phyloP scores from a whole-genome alignment of 2,888 invertebrate species.

The Caenorhabditis afra region DNA sequence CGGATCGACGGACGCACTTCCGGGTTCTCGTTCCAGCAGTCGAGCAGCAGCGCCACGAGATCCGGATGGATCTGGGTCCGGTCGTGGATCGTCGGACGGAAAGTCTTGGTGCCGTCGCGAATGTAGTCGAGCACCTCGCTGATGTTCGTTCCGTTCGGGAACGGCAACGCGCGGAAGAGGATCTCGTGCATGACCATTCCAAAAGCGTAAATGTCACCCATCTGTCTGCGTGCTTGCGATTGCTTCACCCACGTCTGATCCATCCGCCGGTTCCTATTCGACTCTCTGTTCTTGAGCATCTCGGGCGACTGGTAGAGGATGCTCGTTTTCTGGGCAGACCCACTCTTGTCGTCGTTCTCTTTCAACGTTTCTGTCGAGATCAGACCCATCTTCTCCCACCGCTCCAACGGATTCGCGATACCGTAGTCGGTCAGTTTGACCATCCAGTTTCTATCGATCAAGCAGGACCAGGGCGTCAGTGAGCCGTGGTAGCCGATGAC shows the following conservation, averaged over 20 bases:
- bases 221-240: conserved; percentile 60
- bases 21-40: conserved; percentile 77
- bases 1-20: conserved; percentile 79
- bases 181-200: conserved; percentile 77
- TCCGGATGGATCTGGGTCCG: conserved; percentile 77
- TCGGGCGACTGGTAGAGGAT: conserved; percentile 76
- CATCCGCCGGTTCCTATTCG: conserved; percentile 68
- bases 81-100: conserved; percentile 74
- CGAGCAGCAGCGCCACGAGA: conserved; percentile 68
- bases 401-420: conserved; percentile 77
- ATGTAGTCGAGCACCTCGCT: conserved; percentile 74
- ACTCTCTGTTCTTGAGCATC: conserved; percentile 74
- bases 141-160: conserved; percentile 72
- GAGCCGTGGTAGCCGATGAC: conserved; percentile 77
- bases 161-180: conserved; percentile 77
- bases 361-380: conserved; percentile 74
- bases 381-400: conserved; percentile 76
- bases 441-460: conserved; percentile 80
- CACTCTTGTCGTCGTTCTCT: conserved; percentile 76
- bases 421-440: conserved; percentile 79
- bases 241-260: conserved; percentile 76
- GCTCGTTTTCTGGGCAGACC: conserved; percentile 74
- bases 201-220: conserved; percentile 70
- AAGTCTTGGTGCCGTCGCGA: conserved; percentile 72
- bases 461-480: conserved; percentile 77